Percentiles rank a stretch among this genome's conserved stretches.
phyloP scores from a whole-genome alignment of 2,797 vertebrate species.

The Orestias chungarensis region DNA sequence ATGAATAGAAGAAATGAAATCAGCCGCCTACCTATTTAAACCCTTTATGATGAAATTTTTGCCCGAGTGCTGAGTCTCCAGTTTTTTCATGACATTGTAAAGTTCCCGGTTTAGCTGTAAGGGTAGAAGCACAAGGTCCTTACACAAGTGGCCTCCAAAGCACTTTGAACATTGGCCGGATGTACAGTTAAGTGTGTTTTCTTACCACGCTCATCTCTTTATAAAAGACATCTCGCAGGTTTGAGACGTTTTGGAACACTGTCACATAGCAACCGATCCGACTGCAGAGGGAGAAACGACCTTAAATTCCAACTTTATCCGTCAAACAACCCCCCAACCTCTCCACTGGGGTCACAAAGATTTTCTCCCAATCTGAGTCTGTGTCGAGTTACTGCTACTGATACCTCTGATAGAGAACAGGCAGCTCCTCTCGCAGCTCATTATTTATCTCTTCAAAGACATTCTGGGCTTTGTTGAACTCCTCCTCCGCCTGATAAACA shows the following conservation, averaged over 20 bases:
- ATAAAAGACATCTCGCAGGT: constrained; percentile 93
- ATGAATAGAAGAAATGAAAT: background rate
- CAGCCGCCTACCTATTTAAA: constrained; percentile 79
- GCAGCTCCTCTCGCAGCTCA: constrained; percentile 94
- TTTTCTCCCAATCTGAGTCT: background rate
- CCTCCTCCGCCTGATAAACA: constrained; percentile 90
- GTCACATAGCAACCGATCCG: constrained; percentile 93
- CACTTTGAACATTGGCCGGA: background rate
- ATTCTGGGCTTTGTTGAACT: constrained; percentile 93
- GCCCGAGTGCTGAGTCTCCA: constrained; percentile 92
- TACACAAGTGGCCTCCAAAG: background rate
- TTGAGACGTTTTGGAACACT: constrained; percentile 94
- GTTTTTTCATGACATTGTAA: constrained; percentile 93
- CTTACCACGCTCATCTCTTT: constrained; percentile 96
- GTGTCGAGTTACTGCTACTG: background rate
- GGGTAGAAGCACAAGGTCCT: constrained; percentile 17
- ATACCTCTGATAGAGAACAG: constrained; percentile 93
- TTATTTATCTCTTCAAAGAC: constrained; percentile 98
- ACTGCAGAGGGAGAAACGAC: constrained; percentile 65
- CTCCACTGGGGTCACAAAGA: background rate
- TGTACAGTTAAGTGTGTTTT: background rate
- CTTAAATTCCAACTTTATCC: background rate
- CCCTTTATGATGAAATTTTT: constrained; percentile 93
- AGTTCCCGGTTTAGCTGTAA: constrained; percentile 90
- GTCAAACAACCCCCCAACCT: background rate